Conservation (phyloP, 2,113 vertebrate species). For the Ovis aries region DNA sequence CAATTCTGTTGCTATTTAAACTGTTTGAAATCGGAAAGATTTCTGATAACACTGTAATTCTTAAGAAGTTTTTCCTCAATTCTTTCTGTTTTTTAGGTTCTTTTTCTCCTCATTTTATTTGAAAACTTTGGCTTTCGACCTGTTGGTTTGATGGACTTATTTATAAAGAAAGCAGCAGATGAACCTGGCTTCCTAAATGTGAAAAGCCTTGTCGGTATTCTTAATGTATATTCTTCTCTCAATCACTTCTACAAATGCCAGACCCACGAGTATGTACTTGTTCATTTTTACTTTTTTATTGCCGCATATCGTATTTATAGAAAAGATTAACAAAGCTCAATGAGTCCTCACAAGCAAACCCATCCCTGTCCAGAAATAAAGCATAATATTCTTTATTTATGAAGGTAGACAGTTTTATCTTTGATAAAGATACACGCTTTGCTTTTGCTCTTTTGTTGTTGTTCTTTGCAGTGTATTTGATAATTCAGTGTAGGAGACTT, state of each 20-base stretch:
- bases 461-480: not conserved
- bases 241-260: constrained; percentile 80
- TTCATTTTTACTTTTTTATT: not conserved
- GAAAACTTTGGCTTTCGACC: constrained; percentile 83
- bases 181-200: constrained; percentile 79
- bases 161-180: constrained; percentile 80
- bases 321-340: not conserved
- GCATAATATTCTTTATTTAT: not conserved
- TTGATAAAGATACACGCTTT: not conserved
- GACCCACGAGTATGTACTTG: constrained; percentile 80
- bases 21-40: not conserved
- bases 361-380: not conserved
- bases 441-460: not conserved
- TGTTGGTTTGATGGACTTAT: constrained; percentile 80
- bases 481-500: not conserved
- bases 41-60: not conserved
- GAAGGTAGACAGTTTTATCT: not conserved
- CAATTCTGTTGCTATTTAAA: not conserved
- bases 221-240: constrained; percentile 85
- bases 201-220: constrained; percentile 78
- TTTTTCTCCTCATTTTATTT: constrained; percentile 81
- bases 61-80: constrained; percentile 13
- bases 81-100: constrained; percentile 78
- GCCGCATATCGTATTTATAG: not conserved
- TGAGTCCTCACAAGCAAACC: not conserved